Evolutionary conservation across 1,140 invertebrate species (phyloP).

Genomic region (Ceratitis capitata): DNA sequence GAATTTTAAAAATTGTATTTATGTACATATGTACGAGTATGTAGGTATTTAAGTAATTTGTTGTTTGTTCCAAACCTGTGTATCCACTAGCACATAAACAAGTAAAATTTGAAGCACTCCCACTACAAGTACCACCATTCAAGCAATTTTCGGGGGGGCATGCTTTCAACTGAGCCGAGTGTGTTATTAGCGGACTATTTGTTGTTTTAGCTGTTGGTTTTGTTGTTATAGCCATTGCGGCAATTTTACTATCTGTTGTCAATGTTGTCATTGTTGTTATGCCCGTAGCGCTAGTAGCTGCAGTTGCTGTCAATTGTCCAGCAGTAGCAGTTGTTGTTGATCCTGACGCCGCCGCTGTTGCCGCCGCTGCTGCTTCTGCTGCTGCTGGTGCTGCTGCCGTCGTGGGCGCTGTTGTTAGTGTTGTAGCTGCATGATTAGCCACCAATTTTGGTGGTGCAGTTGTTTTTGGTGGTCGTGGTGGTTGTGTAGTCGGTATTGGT

Average conservation of each 20-base stretch:
- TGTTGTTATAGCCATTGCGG: conserved; percentile 40
- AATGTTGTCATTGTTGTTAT: conserved; percentile 8
- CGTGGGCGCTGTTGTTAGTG: conserved; percentile 20
- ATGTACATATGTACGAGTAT: background rate
- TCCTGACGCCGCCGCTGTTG: background rate
- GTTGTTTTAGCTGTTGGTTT: conserved; percentile 14
- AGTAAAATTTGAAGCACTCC: conserved; percentile 66
- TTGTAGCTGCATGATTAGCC: conserved; percentile 39
- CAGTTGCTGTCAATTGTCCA: conserved; percentile 43
- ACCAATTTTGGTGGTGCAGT: background rate
- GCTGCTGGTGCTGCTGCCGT: background rate
- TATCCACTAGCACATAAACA: conserved; percentile 69
- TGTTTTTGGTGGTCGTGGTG: conserved; percentile 21
- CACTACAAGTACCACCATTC: conserved; percentile 66
- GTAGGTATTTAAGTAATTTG: background rate
- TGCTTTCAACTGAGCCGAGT: conserved; percentile 63
- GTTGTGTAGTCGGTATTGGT: conserved; percentile 57
- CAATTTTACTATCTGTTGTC: background rate
- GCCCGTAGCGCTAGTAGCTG: conserved; percentile 42
- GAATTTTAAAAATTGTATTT: background rate
- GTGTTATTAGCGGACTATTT: conserved; percentile 47
- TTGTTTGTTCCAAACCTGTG: conserved; percentile 66
- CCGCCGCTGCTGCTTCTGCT: conserved; percentile 33
- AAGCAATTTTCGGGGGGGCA: conserved; percentile 64
- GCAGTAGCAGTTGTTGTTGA: conserved; percentile 41